A percentile compares a stretch with the other conserved stretches of the same genome.
Evolutionary conservation across 2,113 vertebrate genomes (phyloP).

Genomic region (Petroica traversi): DNA sequence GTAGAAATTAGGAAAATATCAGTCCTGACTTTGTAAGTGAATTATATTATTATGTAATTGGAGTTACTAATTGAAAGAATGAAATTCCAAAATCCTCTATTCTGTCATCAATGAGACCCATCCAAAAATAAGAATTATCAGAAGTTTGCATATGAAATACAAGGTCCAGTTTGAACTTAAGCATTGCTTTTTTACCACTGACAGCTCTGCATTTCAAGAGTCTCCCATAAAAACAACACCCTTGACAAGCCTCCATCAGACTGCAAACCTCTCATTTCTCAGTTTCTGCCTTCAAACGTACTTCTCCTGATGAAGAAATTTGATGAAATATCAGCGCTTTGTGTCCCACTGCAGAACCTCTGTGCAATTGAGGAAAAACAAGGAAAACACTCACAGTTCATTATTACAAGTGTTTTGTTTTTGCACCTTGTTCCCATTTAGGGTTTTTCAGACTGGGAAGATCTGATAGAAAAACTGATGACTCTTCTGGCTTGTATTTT

Average conservation of each 20-base stretch:
- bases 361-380: neutral
- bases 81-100: neutral
- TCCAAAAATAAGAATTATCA: neutral
- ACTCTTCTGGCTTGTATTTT: neutral
- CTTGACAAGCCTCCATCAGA: neutral
- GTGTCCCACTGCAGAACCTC: neutral
- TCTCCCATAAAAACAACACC: neutral
- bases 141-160: neutral
- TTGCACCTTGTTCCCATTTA: neutral
- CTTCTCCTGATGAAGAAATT: neutral
- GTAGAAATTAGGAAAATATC: neutral
- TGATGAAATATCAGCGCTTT: neutral
- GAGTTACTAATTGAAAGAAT: neutral
- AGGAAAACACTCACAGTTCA: neutral
- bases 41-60: neutral
- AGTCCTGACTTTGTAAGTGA: neutral
- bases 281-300: neutral
- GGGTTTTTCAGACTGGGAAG: neutral
- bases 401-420: neutral
- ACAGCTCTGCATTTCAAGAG: accelerated
- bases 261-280: neutral
- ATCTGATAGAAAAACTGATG: neutral
- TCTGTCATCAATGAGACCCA: neutral
- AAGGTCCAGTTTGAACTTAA: neutral
- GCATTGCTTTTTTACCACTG: neutral